These are phyloP conservation scores for Drosophila prosaltans DNA, from an alignment of 1,140 invertebrate genomes.

Conservation along the genomic window DNA sequence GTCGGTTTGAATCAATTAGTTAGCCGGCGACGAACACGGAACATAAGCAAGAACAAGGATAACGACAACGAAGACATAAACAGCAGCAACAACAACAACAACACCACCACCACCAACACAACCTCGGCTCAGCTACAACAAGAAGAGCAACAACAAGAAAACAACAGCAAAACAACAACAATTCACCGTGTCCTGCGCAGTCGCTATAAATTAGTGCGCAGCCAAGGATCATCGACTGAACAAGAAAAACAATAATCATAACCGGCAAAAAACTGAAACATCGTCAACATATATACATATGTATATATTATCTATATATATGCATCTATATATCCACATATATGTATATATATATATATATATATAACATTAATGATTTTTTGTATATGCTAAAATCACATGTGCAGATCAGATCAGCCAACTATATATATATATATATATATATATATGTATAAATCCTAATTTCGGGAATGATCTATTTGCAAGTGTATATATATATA, in stretches of 20 bases:
- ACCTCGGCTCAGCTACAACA: slow-evolving; percentile 9
- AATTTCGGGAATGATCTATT: background rate
- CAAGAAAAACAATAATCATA: slow-evolving; percentile 23
- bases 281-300: background rate
- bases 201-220: slow-evolving; percentile 55
- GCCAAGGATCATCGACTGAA: slow-evolving; percentile 44
- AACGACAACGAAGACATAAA: slow-evolving; percentile 20
- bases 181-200: slow-evolving; percentile 27
- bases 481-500: slow-evolving; percentile 12
- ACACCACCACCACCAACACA: background rate
- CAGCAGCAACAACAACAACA: background rate
- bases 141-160: slow-evolving; percentile 2
- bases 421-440: background rate
- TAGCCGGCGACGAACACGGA: slow-evolving; percentile 5
- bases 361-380: background rate
- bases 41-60: slow-evolving; percentile 14
- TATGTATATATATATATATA: slow-evolving; percentile 2
- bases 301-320: background rate
- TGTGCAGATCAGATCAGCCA: background rate
- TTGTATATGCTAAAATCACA: background rate
- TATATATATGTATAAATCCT: background rate
- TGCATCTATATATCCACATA: background rate
- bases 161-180: background rate
- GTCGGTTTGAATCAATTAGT: background rate
- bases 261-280: background rate